Evolutionary conservation across 2,888 invertebrate species (phyloP), one percentile per base, ranked within the genome.

Genomic region (Aporophyla lueneburgensis): DNA sequence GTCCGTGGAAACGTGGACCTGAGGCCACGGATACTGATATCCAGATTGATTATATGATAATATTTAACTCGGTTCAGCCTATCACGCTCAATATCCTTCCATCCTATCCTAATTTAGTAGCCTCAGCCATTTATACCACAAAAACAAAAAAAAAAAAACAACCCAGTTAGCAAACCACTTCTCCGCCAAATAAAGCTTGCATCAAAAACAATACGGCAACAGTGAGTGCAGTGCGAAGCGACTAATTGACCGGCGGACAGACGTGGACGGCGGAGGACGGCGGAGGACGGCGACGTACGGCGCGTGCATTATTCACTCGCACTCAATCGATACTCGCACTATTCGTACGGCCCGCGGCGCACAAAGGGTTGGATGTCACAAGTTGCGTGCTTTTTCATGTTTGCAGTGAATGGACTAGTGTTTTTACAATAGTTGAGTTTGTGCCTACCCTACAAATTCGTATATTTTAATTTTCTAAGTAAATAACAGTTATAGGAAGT

Each of bases 201-300:
- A 86, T 81, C 61, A 82, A 87, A 87, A 86, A 86, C 86, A 87
- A 84, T 87, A 77, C 69, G 54, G 71, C 27, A 65, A 53, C 70
- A 71, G 78, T 70, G 78, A 80, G 73, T 74, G 76, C 72, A 80
- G 76, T 80, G 76, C 78, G 76, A 74, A 75, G 79, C 74, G 84
- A 80, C 87, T 88, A 88, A 88, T 88, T 88, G 88, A 87, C 87
- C 83, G 86, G 51, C 59, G 54, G 79, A 87, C 81, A 78, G 84
- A 86, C 86, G 78, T 65, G 67, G n/a, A 33, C 76, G 72, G 66
- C 53, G 49, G 54, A 54, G 62, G 33, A 61, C 78, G 71, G 51
- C 67, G 49, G 24, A 77, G 79, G 63, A 74, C 83, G 80, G 61
- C 68, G 61, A 24, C 73, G 77, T 59, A 76, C 72, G 75, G 58